These are phyloP conservation scores for Calypte anna DNA, from an alignment of 2,113 vertebrate genomes.

Conservation along the genomic window DNA sequence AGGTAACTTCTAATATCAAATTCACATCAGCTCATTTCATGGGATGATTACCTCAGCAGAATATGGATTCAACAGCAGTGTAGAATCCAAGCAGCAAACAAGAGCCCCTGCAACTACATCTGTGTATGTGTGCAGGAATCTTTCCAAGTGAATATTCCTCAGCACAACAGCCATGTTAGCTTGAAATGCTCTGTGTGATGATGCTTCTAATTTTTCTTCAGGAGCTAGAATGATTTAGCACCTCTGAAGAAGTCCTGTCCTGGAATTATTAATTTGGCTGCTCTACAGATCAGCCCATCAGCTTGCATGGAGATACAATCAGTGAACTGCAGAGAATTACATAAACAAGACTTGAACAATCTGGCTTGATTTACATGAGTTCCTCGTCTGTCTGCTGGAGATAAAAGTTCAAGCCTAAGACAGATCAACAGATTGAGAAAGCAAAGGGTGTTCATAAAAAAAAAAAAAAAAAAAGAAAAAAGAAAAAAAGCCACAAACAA, in stretches of 20 bases:
- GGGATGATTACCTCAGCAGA: not conserved
- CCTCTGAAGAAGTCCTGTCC: not conserved
- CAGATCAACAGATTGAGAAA: not conserved
- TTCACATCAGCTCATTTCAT: not conserved
- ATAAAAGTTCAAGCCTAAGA: not conserved
- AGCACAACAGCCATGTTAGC: not conserved
- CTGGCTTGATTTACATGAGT: not conserved
- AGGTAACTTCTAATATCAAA: not conserved
- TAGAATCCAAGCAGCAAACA: not conserved
- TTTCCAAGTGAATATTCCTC: not conserved
- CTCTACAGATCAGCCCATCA: not conserved
- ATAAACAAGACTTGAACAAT: not conserved
- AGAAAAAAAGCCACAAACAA: not conserved
- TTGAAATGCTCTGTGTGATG: not conserved
- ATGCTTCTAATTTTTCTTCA: not conserved
- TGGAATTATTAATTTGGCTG: not conserved
- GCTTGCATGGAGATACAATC: not conserved
- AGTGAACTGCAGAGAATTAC: slow-evolving; percentile 18
- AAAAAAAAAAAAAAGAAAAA: not conserved
- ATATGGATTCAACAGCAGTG: not conserved
- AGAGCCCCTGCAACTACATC: not conserved
- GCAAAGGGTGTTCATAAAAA: not conserved
- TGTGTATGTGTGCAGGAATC: not conserved
- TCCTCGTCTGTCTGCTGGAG: not conserved
- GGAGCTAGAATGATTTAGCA: not conserved